Base-by-base conservation (phyloP, 2,113 vertebrate species). In the Platysteira castanea region DNA sequence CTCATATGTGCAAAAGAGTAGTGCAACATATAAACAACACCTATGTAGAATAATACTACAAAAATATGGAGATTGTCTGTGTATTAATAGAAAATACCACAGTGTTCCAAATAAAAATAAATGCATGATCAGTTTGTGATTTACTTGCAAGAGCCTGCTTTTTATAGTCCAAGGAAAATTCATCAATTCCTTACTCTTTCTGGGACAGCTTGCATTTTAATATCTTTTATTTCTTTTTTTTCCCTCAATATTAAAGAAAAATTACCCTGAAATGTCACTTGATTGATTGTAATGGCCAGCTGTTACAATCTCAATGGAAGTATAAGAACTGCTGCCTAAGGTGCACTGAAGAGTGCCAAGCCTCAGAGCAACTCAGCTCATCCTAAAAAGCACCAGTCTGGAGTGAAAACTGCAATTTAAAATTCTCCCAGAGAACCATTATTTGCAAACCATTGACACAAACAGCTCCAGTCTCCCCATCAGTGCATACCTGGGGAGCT, bases 391-490 rank as follows among this genome's bases (percentile, higher is more conserved):
- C 91, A 95, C 89, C 87, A 95, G 95, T 94, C 95, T 97, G 94
- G 96, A 97, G 96, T 97, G 96, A 97, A 97, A 98, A 97, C 93
- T 94, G 96, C 97, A 97, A 96, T 97, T 97, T 97, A 88, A 97
- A 97, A 97, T 95, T 98, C 97, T 98, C 97, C 98, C 77, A 85
- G 97, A 98, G 98, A 98, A 94, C 93, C 97, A 98, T 98, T 98
- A 98, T 98, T 98, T 98, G 97, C 97, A 98, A 98, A 96, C 96
- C 97, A 98, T 96, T 98, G 97, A 98, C 97, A 98, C 96, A 97
- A 96, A 97, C 93, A 96, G 80, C 96, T 96, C 92, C 84, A 82
- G 95, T 97, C 88, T 83, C 96, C 96, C 92, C 93, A 96, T 97
- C 97, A 97, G 91, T 79, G 83, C 23, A 65, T 71, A 94, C 79